Evolutionary conservation across 2,113 vertebrate species (phyloP), one percentile per base, ranked within the genome.

Genomic region (Petrocephalus microphthalmus): DNA sequence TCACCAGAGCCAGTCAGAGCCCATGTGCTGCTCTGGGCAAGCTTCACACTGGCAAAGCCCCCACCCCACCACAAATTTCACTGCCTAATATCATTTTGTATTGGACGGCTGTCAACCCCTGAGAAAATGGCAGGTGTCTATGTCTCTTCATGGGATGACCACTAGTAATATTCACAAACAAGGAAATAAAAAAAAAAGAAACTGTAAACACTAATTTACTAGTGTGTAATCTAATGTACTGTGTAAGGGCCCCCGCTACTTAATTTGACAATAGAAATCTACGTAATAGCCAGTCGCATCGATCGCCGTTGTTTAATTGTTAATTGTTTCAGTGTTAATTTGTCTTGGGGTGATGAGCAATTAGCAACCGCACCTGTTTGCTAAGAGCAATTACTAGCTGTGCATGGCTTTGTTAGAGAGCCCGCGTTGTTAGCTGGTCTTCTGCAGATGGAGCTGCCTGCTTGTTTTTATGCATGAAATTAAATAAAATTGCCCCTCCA

Each of bases 191-290:
- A 67, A 67, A 67, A 67, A 25, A 25, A n/a, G 60, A 67, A n/a
- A 67, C n/a, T 67, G 60, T 29, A 67, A 29, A 29, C n/a, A n/a
- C n/a, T n/a, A n/a, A n/a, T n/a, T n/a, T n/a, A n/a, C 60, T 67
- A 13, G 25, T 42, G 1, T 42, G 42, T 42, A 42, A 42, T 53
- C 7, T 53, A 29, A 33, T 78, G 71, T 78, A n/a, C 60, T 67
- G 71, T 78, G 71, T 78, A 42, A 47, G 81, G 42, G 20, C 49
- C 81, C 19, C 45, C 22, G 47, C 8, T 45, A 83, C 37, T 83
- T 83, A 45, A 83, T 83, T 83, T 83, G 81, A 83, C 81, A 47
- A 49, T 83, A 20, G 81, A 49, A 83, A 83, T 83, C 37, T 45
- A 47, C 20, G 81, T 83, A 83, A 83, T 83, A 83, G 81, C 81